phyloP scores from a whole-genome alignment of 2,113 vertebrate genomes.

The Eleginops maclovinus region DNA sequence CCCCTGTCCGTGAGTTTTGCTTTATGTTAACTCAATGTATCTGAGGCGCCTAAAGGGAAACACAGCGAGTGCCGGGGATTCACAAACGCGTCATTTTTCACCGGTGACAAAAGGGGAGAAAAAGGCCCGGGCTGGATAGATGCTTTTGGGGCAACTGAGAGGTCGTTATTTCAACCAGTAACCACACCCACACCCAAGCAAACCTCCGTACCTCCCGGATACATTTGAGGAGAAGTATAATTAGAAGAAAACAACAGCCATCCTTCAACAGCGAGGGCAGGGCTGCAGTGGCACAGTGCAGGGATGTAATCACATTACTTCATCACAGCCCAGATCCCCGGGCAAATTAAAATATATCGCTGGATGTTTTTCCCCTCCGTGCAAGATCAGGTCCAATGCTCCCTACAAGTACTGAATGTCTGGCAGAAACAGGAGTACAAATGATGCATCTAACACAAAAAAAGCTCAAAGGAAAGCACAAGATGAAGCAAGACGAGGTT shows the following conservation, averaged over 20 bases:
- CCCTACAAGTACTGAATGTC: background rate
- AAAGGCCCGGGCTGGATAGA: constrained; percentile 63
- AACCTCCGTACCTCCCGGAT: constrained; percentile 43
- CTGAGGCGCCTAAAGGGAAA: constrained; percentile 71
- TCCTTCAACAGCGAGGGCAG: constrained; percentile 56
- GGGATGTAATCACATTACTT: constrained; percentile 61
- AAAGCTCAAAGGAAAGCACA: background rate
- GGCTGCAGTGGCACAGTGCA: constrained; percentile 45
- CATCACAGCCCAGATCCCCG: constrained; percentile 30
- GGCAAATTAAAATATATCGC: constrained; percentile 64
- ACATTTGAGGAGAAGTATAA: constrained; percentile 70
- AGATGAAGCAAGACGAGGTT: no score
- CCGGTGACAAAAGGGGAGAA: constrained; percentile 71
- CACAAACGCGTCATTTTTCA: constrained; percentile 78
- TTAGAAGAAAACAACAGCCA: constrained; percentile 73
- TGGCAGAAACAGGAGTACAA: constrained; percentile 1
- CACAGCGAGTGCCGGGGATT: constrained; percentile 63
- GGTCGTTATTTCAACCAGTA: constrained; percentile 64
- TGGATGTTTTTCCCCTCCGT: background rate
- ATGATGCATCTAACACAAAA: background rate
- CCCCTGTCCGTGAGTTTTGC: constrained; percentile 70
- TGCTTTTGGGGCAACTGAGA: constrained; percentile 44
- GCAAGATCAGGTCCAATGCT: constrained; percentile 3
- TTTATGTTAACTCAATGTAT: constrained; percentile 81
- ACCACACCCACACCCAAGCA: constrained; percentile 35